Conservation (phyloP, 92 coral and sea anemone genomes). For the Bergia sp. region DNA sequence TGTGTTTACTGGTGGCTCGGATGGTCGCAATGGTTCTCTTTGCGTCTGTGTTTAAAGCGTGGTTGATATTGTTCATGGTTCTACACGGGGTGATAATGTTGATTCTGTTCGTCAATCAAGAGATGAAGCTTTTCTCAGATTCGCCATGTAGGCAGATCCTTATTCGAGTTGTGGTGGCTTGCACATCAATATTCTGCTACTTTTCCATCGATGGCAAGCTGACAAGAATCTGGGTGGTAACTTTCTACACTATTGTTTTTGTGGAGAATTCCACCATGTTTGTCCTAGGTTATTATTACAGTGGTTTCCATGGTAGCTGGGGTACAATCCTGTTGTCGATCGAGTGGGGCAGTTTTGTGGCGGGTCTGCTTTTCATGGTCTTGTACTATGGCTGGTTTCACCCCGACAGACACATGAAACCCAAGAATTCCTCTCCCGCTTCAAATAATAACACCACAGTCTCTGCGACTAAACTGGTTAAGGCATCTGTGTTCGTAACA, state of each 20-base stretch:
- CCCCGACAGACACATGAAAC: conserved; percentile 18
- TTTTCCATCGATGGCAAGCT: conserved; percentile 49
- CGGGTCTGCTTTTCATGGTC: conserved; percentile 43
- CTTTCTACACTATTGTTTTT: conserved; percentile 46
- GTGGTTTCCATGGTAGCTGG: conserved; percentile 19
- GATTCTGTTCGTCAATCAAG: conserved; percentile 10
- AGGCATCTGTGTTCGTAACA: conserved; percentile 1
- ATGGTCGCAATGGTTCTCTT: conserved; percentile 51
- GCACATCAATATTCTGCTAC: conserved; percentile 42
- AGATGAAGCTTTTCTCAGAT: conserved; percentile 11
- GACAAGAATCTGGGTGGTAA: conserved; percentile 45
- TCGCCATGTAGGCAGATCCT: neutral
- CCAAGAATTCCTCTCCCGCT: neutral
- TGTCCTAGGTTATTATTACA: conserved; percentile 27
- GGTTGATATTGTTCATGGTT: conserved; percentile 8
- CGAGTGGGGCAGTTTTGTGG: conserved; percentile 54
- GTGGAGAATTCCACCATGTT: conserved; percentile 49
- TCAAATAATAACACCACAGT: neutral
- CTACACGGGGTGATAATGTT: conserved; percentile 33
- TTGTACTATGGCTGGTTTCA: conserved; percentile 53
- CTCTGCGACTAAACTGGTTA: neutral
- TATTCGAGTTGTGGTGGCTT: conserved; percentile 26
- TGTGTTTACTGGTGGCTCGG: conserved; percentile 52
- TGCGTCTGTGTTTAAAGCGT: conserved; percentile 44
- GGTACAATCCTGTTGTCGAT: conserved; percentile 17